phyloP scores from a whole-genome alignment of 2,797 vertebrate species.

The Cyprinella venusta region DNA sequence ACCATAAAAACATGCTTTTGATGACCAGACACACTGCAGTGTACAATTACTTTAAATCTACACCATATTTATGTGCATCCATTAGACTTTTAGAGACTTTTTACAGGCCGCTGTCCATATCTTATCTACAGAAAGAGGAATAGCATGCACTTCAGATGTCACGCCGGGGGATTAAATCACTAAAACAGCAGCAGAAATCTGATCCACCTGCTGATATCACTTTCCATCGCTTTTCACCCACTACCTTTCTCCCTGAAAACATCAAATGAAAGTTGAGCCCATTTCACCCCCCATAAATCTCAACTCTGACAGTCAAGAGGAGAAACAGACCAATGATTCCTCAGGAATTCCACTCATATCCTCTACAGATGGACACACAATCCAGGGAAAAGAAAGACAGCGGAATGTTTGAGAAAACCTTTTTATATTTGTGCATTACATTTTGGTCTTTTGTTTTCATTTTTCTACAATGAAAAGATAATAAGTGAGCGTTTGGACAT shows the following conservation, averaged over 20 bases:
- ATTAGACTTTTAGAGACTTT: background rate
- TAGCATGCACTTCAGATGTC: slow-evolving; percentile 14
- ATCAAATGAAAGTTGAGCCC: slow-evolving; percentile 44
- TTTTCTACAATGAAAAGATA: background rate
- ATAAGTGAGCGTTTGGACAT: background rate
- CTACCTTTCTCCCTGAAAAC: slow-evolving; percentile 33
- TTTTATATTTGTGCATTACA: background rate
- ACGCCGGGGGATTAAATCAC: background rate
- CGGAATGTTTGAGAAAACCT: background rate
- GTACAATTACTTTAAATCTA: background rate
- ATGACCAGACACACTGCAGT: slow-evolving; percentile 9
- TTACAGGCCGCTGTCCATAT: background rate
- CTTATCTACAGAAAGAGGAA: background rate
- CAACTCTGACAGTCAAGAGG: slow-evolving; percentile 28
- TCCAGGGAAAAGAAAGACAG: background rate
- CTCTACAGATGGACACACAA: slow-evolving; percentile 33
- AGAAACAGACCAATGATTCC: slow-evolving; percentile 24
- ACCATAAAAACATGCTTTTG: background rate
- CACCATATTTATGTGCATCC: background rate
- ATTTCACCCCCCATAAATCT: slow-evolving; percentile 54
- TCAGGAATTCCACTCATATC: slow-evolving; percentile 37
- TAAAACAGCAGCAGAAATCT: slow-evolving; percentile 33
- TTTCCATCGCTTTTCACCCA: slow-evolving; percentile 17
- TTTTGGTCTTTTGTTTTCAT: background rate
- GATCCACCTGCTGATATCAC: slow-evolving; percentile 41